Percentiles rank a stretch among this genome's conserved stretches.
These are phyloP conservation scores for Tetropium fuscum DNA, from an alignment of 2,888 invertebrate species.

Conservation along the genomic window DNA sequence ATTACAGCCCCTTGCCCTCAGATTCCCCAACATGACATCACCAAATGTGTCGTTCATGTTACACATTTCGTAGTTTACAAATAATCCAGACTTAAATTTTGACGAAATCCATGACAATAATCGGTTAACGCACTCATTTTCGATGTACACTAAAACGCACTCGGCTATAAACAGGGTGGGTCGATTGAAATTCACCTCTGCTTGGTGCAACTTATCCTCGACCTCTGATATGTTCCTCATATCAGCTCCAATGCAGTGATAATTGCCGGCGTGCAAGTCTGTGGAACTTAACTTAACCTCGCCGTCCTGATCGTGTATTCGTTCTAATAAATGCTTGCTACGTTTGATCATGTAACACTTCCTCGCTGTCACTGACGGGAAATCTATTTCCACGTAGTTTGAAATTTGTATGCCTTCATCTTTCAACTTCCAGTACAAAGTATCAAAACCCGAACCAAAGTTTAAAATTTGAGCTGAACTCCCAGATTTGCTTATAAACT, in stretches of 20 bases:
- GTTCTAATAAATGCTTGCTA: constrained; percentile 84
- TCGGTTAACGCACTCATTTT: constrained; percentile 79
- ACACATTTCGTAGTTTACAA: constrained; percentile 97
- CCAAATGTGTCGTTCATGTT: constrained; percentile 97
- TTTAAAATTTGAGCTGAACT: constrained; percentile 94
- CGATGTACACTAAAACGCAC: constrained; percentile 97
- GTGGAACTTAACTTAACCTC: constrained; percentile 88
- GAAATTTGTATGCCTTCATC: constrained; percentile 79
- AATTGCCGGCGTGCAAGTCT: constrained; percentile 92
- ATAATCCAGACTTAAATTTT: constrained; percentile 82
- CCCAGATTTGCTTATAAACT: constrained; percentile 85
- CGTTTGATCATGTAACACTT: constrained; percentile 94
- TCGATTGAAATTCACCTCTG: constrained; percentile 76
- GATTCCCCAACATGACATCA: constrained; percentile 92
- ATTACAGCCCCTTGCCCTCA: constrained; percentile 87
- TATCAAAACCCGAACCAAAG: constrained; percentile 97
- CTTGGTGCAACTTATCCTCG: constrained; percentile 82
- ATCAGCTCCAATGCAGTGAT: constrained; percentile 93
- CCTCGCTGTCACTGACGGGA: constrained; percentile 89
- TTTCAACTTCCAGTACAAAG: constrained; percentile 92
- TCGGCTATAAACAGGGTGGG: constrained; percentile 96
- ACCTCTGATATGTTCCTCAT: constrained; percentile 85
- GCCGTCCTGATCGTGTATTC: constrained; percentile 88
- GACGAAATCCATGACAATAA: constrained; percentile 85
- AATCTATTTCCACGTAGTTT: constrained; percentile 88